Evolutionary conservation across 2,113 vertebrate genomes (phyloP), one percentile per base, ranked within the genome.

Genomic region (Bubo bubo): DNA sequence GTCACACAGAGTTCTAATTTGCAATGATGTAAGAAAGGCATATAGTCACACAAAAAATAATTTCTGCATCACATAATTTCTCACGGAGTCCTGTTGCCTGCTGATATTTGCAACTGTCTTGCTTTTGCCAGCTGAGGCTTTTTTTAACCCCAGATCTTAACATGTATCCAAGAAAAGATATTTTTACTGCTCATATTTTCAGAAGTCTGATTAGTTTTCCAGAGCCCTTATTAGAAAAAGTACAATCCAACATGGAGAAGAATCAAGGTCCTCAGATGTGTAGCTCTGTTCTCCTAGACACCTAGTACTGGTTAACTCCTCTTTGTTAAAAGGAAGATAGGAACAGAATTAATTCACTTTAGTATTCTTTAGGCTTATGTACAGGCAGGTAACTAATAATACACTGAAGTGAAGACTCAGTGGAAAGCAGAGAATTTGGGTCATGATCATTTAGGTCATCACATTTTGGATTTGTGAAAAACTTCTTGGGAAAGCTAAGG

Each of bases 131-230:
- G 53, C 34, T 66, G 62, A 87, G 70, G 53, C 71, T 94, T 93
- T 95, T 95, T 94, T 94, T 58, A 94, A 91, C 56, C 15, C 70
- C 45, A 95, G 76, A 92, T 94, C 77, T 89, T 82, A 97, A 83
- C 41, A 58, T 41, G 37, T 47, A 73, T 94, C 73, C 95, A 95
- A 90, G 76, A 75, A 91, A 86, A 92, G 53, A 72, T 85, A 95
- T 93, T 96, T 92, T 89, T 95, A 96, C 60, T 91, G 45, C 66
- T 95, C 53, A 28, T 53, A 95, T 79, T 95, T 95, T 95, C 89
- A 94, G 80, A 87, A 95, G 70, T 86, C 53, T 92, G 84, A 94
- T 88, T 91, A 85, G 60, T 85, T 95, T 97, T 94, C 89, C 93
- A 95, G 89, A 95, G 35, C 14, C 22, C 41, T 79, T 71, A 64